Conservation (phyloP, 2,113 vertebrate genomes). For the Bos taurus region ARS-UCD2.0 NC_037329.1:104058001-104058500, state of each 20-base stretch:
- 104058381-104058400: not conserved
- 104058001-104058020: not conserved
- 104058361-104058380: not conserved
- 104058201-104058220: not conserved
- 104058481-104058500: not conserved
- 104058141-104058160: not conserved
- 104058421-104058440: not conserved
- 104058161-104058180: not conserved
- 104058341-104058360: not conserved
- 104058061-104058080: not conserved
- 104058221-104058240: not conserved
- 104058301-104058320: not conserved
- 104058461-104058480: not conserved
- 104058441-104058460: not conserved
- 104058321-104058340: not conserved
- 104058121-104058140: not conserved
- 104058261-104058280: not conserved
- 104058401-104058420: not conserved
- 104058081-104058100: not conserved
- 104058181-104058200: not conserved
- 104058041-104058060: not conserved
- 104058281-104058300: not conserved
- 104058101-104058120: not conserved
- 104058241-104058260: not conserved
- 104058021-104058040: not conserved